A percentile compares a stretch with the other conserved stretches of the same genome.
Conservation (phyloP, 2,888 invertebrate genomes). For the Epsilonema sp. region DNA sequence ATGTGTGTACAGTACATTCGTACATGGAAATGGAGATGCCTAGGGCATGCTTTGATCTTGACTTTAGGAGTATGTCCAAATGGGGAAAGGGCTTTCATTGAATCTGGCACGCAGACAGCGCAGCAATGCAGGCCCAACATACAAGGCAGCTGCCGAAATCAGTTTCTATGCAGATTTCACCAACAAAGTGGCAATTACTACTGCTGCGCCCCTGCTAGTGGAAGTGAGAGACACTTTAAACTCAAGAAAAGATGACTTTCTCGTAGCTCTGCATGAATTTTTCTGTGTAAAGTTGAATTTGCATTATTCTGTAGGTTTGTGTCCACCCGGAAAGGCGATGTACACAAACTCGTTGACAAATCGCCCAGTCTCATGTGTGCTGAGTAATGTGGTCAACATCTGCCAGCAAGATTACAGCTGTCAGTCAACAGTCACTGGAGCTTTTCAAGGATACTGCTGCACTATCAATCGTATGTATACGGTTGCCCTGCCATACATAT, state of each 20-base stretch:
- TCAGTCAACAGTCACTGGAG: neutral
- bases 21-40: neutral
- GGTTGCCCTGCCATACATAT: neutral
- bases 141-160: neutral
- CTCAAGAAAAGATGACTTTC: neutral
- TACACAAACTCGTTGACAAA: constrained; percentile 1
- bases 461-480: constrained; percentile 4
- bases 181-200: neutral
- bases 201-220: constrained; percentile 1
- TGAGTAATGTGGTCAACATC: neutral
- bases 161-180: constrained; percentile 1
- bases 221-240: too few species aligned
- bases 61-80: constrained; percentile 5
- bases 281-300: too few species aligned
- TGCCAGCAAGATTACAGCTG: constrained; percentile 4
- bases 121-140: constrained; percentile 1
- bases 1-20: too few species aligned
- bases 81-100: constrained; percentile 4
- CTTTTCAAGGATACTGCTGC: constrained; percentile 6
- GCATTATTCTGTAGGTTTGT: too few species aligned
- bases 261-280: too few species aligned
- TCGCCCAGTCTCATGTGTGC: neutral
- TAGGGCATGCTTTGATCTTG: too few species aligned
- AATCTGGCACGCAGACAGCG: neutral
- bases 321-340: constrained; percentile 3